Evolutionary conservation across 1,140 invertebrate species (phyloP).

Genomic region (Pseudomyrmex gracilis): DNA sequence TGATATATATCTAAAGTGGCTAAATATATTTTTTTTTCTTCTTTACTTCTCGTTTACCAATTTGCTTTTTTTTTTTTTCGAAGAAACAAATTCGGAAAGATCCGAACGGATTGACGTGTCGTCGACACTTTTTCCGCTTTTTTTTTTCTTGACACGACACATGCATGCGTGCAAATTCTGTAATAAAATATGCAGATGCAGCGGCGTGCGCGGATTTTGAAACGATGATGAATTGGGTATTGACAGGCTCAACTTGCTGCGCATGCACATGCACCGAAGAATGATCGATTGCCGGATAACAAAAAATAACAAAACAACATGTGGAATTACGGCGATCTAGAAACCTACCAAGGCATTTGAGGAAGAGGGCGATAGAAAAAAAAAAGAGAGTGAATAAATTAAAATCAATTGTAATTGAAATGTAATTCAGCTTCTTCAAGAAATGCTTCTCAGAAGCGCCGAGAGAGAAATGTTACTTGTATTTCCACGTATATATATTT

Average conservation of each 20-base stretch:
- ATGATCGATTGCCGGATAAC: background rate
- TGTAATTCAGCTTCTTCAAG: background rate
- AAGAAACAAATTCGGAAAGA: background rate
- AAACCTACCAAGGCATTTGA: background rate
- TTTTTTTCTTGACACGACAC: too few relatives aligned
- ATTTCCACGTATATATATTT: too few relatives aligned
- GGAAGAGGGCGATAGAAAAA: too few relatives aligned
- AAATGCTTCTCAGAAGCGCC: too few relatives aligned
- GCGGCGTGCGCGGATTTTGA: background rate
- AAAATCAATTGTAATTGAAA: background rate
- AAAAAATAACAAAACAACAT: background rate
- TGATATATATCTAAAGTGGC: background rate
- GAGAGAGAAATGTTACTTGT: too few relatives aligned
- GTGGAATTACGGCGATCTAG: background rate
- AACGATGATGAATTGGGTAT: constrained; percentile 1
- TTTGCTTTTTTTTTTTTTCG: background rate
- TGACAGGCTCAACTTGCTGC: background rate
- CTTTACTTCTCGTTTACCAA: background rate
- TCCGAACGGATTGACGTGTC: background rate
- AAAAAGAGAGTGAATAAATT: too few relatives aligned
- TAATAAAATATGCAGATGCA: background rate
- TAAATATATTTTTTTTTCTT: background rate
- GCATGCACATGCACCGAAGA: background rate
- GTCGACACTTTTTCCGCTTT: background rate
- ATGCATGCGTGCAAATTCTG: background rate